A percentile compares a stretch with the other conserved stretches of the same genome.
These are phyloP conservation scores for Siniperca scherzeri DNA, from an alignment of 2,797 vertebrate species.

Conservation along the genomic window DNA sequence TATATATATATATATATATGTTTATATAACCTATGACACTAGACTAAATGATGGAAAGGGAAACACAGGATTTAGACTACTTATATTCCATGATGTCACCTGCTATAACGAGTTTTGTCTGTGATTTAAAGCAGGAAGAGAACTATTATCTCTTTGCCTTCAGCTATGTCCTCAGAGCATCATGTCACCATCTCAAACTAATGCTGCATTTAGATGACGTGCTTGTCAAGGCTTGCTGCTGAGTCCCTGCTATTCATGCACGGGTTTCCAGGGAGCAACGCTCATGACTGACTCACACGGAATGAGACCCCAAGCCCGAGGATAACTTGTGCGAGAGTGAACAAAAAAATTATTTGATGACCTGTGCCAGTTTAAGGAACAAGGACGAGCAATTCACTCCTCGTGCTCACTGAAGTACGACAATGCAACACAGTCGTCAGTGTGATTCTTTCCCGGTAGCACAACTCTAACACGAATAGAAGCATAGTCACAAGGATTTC, in stretches of 20 bases:
- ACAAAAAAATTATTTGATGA: constrained; percentile 65
- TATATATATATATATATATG: too few relatives aligned
- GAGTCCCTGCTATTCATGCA: constrained; percentile 69
- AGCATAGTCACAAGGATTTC: constrained; percentile 61
- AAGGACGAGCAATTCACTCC: constrained; percentile 45
- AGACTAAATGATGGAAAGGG: constrained; percentile 15
- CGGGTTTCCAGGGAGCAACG: constrained; percentile 63
- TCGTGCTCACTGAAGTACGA: constrained; percentile 63
- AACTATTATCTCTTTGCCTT: constrained; percentile 71
- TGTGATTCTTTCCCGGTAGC: constrained; percentile 56
- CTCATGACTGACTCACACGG: constrained; percentile 72
- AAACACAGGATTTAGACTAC: constrained; percentile 33
- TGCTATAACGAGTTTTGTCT: constrained; percentile 59
- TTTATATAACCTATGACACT: neutral
- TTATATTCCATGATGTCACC: constrained; percentile 60
- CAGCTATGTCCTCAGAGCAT: constrained; percentile 68
- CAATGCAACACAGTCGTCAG: constrained; percentile 54
- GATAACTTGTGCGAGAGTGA: constrained; percentile 57
- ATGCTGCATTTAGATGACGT: constrained; percentile 68
- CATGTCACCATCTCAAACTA: constrained; percentile 74
- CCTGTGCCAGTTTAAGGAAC: constrained; percentile 67
- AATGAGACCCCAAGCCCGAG: constrained; percentile 65
- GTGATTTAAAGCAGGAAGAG: constrained; percentile 64
- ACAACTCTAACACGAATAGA: constrained; percentile 62
- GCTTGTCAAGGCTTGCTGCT: constrained; percentile 81